Conservation (phyloP, 2,888 invertebrate genomes). For the Drosophila borborema region DNA sequence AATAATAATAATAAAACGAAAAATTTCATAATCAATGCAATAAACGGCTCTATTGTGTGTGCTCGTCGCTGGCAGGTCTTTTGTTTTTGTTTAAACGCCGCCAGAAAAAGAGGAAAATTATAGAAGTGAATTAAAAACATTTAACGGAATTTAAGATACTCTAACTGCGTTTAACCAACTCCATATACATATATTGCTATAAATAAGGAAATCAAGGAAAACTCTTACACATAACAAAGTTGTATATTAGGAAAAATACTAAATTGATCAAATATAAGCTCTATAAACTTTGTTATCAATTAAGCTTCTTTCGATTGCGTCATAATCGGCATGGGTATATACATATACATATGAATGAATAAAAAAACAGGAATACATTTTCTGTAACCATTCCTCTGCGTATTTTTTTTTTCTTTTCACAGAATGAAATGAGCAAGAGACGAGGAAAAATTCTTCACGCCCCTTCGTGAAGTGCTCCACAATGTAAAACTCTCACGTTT, state of each 20-base stretch:
- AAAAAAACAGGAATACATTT: conserved; percentile 42
- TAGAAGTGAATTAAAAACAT: background rate
- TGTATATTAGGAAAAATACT: too few species aligned
- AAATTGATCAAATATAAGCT: background rate
- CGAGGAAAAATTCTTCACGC: conserved; percentile 17
- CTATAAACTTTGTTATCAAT: background rate
- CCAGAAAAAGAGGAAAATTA: conserved; percentile 19
- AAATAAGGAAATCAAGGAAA: background rate
- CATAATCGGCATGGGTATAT: background rate
- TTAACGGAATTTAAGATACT: conserved; percentile 2
- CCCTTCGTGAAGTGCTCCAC: conserved; percentile 16
- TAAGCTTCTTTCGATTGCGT: background rate
- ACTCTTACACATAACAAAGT: background rate
- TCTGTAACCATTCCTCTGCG: conserved; percentile 39
- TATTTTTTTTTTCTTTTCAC: conserved; percentile 2
- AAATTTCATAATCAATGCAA: conserved; percentile 68
- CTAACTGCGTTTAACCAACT: background rate
- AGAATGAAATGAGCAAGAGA: conserved; percentile 11
- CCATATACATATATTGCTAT: background rate
- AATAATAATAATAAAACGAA: conserved; percentile 30
- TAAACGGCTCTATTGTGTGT: conserved; percentile 63
- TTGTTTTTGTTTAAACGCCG: conserved; percentile 22
- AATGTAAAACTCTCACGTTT: conserved; percentile 58
- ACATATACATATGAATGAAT: background rate
- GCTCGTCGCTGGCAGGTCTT: conserved; percentile 9